Evolutionary conservation across 2,113 vertebrate genomes (phyloP), one percentile per base, ranked within the genome.

Genomic region (Sturnus vulgaris): DNA sequence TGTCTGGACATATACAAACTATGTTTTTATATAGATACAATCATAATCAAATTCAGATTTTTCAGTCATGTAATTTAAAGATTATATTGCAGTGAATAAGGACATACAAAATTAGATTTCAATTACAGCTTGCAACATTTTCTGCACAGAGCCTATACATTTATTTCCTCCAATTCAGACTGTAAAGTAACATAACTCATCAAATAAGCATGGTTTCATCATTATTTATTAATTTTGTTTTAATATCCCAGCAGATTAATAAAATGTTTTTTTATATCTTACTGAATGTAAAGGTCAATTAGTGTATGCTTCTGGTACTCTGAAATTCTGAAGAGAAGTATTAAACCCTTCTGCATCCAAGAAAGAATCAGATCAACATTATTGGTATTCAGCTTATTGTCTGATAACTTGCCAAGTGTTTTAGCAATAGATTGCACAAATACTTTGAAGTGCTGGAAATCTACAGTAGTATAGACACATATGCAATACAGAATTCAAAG

Each of bases 371-470:
- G 85, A 96, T 97, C 89, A 96, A 85, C 64, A 71, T 88, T 82
- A 92, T 96, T 97, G 96, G 63, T 84, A 97, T 97, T 97, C 97
- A 92, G 40, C 66, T 70, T 60, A 90, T 82, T 79, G 91, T 97
- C 81, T 96, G 84, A 88, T 85, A 96, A 96, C 84, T 97, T 95
- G 76, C 79, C 79, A 91, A 95, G 76, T 94, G 71, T 83, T 97
- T 91, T 71, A 93, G 89, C 69, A 96, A 89, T 94, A 96, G 94
- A 97, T 94, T 96, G 94, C 46, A 93, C 11, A 89, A 86, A 91
- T 70, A 72, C 39, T 76, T 91, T 88, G 83, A 92, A 96, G 92
- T 44, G 78, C 35, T 56, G 84, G 83, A 95, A 96, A 81, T 59
- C 28, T 44, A 53, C n/a, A 15, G 49, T 73, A 83, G 81, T 66